A percentile compares a stretch with the other conserved stretches of the same genome.
Conservation (phyloP, 2,113 vertebrate species). For the Lamprologus sp. region DNA sequence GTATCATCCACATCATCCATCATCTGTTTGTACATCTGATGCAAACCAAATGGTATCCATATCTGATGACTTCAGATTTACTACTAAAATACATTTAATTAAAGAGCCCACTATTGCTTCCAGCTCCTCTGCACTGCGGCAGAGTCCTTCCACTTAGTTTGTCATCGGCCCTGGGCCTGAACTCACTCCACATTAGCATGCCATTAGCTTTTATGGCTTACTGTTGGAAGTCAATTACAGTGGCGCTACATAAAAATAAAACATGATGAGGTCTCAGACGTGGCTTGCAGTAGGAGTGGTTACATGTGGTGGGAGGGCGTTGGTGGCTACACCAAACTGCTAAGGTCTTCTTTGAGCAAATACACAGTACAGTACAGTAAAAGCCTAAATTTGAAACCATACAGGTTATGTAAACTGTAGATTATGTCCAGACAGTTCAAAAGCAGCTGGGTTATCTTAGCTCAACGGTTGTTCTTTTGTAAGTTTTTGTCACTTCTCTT, state of each 20-base stretch:
- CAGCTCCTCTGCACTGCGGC: constrained; percentile 52
- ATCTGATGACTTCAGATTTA: constrained; percentile 55
- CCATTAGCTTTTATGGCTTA: constrained; percentile 73
- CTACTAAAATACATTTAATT: constrained; percentile 60
- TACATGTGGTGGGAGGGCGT: background rate
- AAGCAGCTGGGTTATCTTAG: background rate
- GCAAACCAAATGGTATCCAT: constrained; percentile 52
- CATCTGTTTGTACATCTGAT: constrained; percentile 45
- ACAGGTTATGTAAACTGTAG: background rate
- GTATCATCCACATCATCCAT: constrained; percentile 29
- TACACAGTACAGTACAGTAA: background rate
- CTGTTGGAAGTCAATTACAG: constrained; percentile 71
- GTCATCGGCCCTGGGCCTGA: constrained; percentile 54
- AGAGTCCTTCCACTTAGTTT: constrained; percentile 35
- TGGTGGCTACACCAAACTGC: background rate
- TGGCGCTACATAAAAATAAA: constrained; percentile 68
- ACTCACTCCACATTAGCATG: constrained; percentile 66
- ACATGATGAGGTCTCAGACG: constrained; percentile 55
- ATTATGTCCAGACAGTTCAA: background rate
- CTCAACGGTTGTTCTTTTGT: background rate
- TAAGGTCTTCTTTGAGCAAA: background rate
- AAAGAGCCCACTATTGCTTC: constrained; percentile 29
- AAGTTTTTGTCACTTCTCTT: background rate
- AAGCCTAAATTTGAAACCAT: background rate
- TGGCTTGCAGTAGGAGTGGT: constrained; percentile 20